Conservation (phyloP, 2,797 vertebrate species). For the Lerista edwardsae region DNA sequence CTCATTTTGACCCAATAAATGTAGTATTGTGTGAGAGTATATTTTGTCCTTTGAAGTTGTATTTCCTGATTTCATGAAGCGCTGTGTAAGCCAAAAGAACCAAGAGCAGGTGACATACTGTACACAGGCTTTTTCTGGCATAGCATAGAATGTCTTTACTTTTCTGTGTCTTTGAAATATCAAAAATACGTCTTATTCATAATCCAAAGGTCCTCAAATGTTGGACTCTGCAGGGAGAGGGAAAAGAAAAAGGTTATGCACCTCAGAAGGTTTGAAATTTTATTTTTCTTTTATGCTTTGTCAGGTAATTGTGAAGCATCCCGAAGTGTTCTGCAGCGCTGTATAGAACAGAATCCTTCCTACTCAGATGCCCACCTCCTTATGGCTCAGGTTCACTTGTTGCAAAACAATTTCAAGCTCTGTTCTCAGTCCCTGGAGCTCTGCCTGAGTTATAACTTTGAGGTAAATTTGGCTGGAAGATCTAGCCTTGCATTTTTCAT, state of each 20-base stretch:
- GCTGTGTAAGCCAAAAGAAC: neutral
- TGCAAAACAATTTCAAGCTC: constrained; percentile 86
- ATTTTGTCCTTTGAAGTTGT: neutral
- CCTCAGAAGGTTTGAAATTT: neutral
- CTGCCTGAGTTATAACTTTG: constrained; percentile 95
- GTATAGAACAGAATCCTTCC: constrained; percentile 88
- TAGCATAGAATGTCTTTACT: neutral
- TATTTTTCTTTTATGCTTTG: neutral
- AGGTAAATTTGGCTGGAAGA: constrained; percentile 78
- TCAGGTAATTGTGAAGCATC: constrained; percentile 91
- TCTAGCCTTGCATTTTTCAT: neutral
- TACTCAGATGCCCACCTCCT: constrained; percentile 91
- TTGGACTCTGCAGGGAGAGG: neutral
- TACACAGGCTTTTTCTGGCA: neutral
- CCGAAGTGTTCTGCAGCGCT: constrained; percentile 85
- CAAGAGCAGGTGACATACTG: neutral
- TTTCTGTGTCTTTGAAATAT: neutral
- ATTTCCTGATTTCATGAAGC: neutral
- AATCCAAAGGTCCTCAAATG: neutral
- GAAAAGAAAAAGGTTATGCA: too few relatives aligned
- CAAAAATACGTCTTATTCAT: neutral
- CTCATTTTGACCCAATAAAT: neutral
- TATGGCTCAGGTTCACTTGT: constrained; percentile 94
- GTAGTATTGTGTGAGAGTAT: neutral
- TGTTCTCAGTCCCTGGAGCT: constrained; percentile 94